Percentiles rank a stretch among this genome's conserved stretches.
These are phyloP conservation scores for Andrena praecox DNA, from an alignment of 2,888 invertebrate species.

Conservation along the genomic window DNA sequence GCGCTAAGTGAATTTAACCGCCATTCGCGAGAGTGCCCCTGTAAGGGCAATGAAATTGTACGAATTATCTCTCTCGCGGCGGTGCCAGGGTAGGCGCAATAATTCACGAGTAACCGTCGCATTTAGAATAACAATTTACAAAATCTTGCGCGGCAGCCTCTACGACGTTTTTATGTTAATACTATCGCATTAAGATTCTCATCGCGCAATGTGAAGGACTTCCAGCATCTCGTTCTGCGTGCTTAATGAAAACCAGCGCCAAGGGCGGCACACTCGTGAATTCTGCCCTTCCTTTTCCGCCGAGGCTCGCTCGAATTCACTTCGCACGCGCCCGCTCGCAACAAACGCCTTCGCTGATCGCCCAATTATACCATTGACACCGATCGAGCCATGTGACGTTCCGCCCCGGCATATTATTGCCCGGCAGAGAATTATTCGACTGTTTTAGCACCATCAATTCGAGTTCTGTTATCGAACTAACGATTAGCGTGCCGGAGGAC, in stretches of 20 bases:
- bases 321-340: neutral
- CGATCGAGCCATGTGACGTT: neutral
- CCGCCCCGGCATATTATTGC: neutral
- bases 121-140: constrained; percentile 63
- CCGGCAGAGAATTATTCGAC: neutral
- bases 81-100: constrained; percentile 27
- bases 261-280: constrained; percentile 4
- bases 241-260: constrained; percentile 41
- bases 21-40: constrained; percentile 31
- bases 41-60: constrained; percentile 47
- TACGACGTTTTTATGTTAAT: constrained; percentile 60
- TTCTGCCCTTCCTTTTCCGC: neutral
- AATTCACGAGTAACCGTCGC: constrained; percentile 58
- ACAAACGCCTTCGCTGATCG: neutral
- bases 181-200: constrained; percentile 47
- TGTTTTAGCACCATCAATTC: constrained; percentile 4
- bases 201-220: constrained; percentile 49
- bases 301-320: neutral
- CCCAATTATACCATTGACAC: neutral
- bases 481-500: constrained; percentile 20
- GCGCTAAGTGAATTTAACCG: constrained; percentile 59
- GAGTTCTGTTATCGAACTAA: constrained; percentile 4
- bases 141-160: constrained; percentile 47
- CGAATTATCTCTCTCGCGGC: constrained; percentile 53
- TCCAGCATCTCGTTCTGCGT: constrained; percentile 34